phyloP scores from a whole-genome alignment of 2,888 invertebrate genomes.

The Xestia ashworthii region DNA sequence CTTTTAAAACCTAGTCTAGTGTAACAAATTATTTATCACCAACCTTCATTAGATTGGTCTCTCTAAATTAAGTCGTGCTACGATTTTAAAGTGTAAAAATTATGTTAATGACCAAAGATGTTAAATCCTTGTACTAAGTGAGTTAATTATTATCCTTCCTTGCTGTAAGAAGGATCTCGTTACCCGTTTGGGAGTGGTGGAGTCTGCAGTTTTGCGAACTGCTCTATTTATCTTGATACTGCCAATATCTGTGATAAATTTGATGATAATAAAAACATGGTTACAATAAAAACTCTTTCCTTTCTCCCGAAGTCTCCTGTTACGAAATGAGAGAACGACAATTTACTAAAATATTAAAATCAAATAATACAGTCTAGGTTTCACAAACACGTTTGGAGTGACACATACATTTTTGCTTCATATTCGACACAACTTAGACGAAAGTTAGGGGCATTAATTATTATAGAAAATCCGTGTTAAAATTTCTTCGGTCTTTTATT shows the following conservation, averaged over 20 bases:
- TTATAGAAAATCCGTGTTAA: constrained; percentile 45
- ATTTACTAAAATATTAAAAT: constrained; percentile 39
- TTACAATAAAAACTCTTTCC: constrained; percentile 87
- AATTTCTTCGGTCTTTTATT: constrained; percentile 39
- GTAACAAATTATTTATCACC: constrained; percentile 53
- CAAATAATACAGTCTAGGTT: constrained; percentile 47
- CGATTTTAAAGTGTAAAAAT: constrained; percentile 61
- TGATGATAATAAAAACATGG: constrained; percentile 85
- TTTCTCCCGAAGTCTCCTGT: constrained; percentile 85
- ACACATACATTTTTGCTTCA: constrained; percentile 45
- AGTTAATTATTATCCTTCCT: constrained; percentile 65
- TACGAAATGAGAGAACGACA: constrained; percentile 54
- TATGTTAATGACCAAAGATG: constrained; percentile 59
- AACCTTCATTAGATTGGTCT: constrained; percentile 57
- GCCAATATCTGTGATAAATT: constrained; percentile 82
- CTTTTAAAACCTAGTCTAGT: constrained; percentile 61
- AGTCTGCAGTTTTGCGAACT: constrained; percentile 80
- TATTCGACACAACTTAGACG: constrained; percentile 40
- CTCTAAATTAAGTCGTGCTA: constrained; percentile 62
- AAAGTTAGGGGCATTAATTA: constrained; percentile 45
- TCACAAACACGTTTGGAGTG: constrained; percentile 48
- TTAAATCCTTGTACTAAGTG: constrained; percentile 65
- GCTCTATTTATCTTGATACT: constrained; percentile 73
- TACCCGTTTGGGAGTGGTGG: constrained; percentile 69
- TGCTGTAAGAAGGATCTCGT: constrained; percentile 74